phyloP scores from a whole-genome alignment of 2,797 vertebrate species.

The Lacerta agilis region DNA sequence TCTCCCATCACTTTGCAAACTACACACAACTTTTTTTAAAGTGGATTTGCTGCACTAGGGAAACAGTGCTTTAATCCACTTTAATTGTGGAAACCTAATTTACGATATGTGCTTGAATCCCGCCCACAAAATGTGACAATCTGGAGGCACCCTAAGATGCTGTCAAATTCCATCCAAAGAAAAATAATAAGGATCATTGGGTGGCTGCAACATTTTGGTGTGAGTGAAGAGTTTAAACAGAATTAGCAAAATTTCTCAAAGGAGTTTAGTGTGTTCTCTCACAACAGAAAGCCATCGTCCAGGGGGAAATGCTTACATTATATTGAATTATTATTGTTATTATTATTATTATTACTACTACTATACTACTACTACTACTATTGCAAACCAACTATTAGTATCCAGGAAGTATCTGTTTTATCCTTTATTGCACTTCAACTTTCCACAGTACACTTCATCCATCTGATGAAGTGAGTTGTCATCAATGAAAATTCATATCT shows the following conservation, averaged over 20 bases:
- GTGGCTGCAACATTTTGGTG: too few species aligned
- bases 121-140: too few species aligned
- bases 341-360: background rate
- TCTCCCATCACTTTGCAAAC: too few species aligned
- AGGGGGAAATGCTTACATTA: background rate
- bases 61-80: too few species aligned
- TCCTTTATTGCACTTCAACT: background rate
- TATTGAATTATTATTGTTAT: background rate
- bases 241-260: background rate
- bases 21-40: too few species aligned
- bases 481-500: conserved; percentile 4
- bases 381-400: background rate
- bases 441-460: background rate
- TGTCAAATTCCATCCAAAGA: background rate
- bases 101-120: too few species aligned
- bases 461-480: conserved; percentile 1
- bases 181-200: background rate
- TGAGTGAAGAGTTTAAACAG: background rate
- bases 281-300: background rate
- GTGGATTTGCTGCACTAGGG: too few species aligned
- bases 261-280: background rate
- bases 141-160: background rate
- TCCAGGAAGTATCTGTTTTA: background rate
- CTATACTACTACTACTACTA: background rate
- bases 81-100: too few species aligned